Evolutionary conservation across 2,797 vertebrate species (phyloP), one percentile per base, ranked within the genome.

Genomic region (Lutjanus campechanus): DNA sequence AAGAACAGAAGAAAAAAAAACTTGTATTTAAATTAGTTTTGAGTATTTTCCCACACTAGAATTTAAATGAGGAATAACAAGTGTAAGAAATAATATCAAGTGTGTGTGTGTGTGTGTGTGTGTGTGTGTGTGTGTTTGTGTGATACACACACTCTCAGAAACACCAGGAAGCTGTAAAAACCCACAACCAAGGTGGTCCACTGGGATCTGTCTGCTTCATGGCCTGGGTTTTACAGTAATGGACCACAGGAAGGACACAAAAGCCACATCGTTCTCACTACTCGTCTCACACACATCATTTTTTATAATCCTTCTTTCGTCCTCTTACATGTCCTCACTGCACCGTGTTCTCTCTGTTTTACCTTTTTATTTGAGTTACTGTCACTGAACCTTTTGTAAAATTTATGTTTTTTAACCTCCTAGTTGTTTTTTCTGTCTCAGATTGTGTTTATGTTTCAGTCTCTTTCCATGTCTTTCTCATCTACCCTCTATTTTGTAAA

Each of bases 111-210:
- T 36, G 29, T 36, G 29, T 36, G 29, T 36, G 29, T 36, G 29
- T 36, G 29, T 36, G 29, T 36, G 29, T 36, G 29, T 36, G 29
- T 36, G 29, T 36, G 29, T 36, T 4, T 36, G 29, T 36, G 29
- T 4, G 29, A 36, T 46, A 47, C 50, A 72, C 67, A 68, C 44
- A 63, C 71, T 53, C 43, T 69, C 76, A 82, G 62, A 81, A 76
- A 85, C 69, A 87, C 46, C 79, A 85, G 82, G 79, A 88, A 88
- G 81, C 85, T 83, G 78, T 85, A 88, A 86, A 91, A 88, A 70
- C 64, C 80, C 82, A 65, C 81, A 79, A 46, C 76, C 79, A 82
- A 41, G 86, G 86, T 87, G 86, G 88, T 89, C 92, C 70, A 51
- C 62, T 71, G 82, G 73, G 87, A 89, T 84, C 67, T 75, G 76